Conservation (phyloP, 2,888 invertebrate species). For the Cerastis leucographa region DNA sequence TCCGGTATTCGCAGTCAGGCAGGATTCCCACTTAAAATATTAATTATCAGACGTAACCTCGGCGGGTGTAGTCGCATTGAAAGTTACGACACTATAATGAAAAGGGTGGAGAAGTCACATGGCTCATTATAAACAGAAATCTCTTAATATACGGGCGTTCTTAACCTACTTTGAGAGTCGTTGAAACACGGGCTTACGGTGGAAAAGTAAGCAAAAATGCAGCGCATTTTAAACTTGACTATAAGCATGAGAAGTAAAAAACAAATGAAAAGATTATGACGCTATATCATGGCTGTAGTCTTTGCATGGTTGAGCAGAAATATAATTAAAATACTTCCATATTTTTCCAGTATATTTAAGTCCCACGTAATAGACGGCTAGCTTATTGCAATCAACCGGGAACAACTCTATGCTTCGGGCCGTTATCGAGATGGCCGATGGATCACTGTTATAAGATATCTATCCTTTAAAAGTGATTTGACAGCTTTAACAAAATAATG, state of each 20-base stretch:
- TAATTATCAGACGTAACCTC: conserved; percentile 19
- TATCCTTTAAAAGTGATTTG: too few species aligned
- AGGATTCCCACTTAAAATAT: conserved; percentile 26
- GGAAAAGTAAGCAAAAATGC: background rate
- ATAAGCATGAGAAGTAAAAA: background rate
- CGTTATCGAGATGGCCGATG: background rate
- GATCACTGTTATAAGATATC: too few species aligned
- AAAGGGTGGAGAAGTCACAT: conserved; percentile 22
- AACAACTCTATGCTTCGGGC: background rate
- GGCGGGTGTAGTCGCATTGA: conserved; percentile 25
- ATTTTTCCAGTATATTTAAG: background rate
- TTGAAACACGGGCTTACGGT: background rate
- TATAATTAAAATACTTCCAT: background rate
- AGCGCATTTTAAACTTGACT: background rate
- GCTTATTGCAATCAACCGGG: background rate
- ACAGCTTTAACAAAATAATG: background rate
- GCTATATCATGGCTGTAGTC: background rate
- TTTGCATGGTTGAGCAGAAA: background rate
- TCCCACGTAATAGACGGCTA: background rate
- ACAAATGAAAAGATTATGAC: background rate
- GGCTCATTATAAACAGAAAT: conserved; percentile 27
- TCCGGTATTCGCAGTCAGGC: conserved; percentile 23
- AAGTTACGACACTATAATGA: conserved; percentile 34
- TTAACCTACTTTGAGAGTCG: conserved; percentile 11
- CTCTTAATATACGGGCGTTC: conserved; percentile 22